Evolutionary conservation across 1,140 invertebrate species (phyloP).

Genomic region (Condylostylus longicornis): DNA sequence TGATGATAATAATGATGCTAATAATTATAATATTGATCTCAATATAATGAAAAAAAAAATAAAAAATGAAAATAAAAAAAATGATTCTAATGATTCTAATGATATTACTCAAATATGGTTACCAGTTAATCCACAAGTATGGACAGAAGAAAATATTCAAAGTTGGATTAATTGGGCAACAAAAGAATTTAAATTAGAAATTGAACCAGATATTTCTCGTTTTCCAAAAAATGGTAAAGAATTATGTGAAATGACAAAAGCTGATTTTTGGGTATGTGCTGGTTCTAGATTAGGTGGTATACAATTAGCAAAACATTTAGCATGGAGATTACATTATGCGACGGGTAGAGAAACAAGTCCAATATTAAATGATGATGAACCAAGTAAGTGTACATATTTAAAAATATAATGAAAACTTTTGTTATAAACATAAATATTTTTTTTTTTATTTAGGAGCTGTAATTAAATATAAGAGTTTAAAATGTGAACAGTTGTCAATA

Average conservation of each 20-base stretch:
- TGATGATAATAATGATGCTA: too few relatives aligned
- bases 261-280: slow-evolving; percentile 35
- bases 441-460: too few relatives aligned
- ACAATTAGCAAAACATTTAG: slow-evolving; percentile 36
- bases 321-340: slow-evolving; percentile 32
- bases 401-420: too few relatives aligned
- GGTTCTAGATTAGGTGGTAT: slow-evolving; percentile 32
- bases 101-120: too few relatives aligned
- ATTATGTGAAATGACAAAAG: slow-evolving; percentile 37
- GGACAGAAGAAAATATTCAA: slow-evolving; percentile 42
- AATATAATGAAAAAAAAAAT: too few relatives aligned
- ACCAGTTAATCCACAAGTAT: slow-evolving; percentile 44
- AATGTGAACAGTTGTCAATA: too few relatives aligned
- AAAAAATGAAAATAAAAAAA: too few relatives aligned
- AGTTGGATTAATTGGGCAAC: slow-evolving; percentile 51
- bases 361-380: slow-evolving; percentile 27
- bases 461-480: too few relatives aligned
- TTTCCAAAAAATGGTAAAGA: slow-evolving; percentile 44
- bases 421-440: too few relatives aligned
- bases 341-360: slow-evolving; percentile 37
- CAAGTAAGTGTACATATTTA: slow-evolving; percentile 28
- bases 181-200: slow-evolving; percentile 41
- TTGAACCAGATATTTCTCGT: slow-evolving; percentile 33
- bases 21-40: too few relatives aligned
- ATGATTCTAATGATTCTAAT: too few relatives aligned